Conservation (phyloP, 37 sponge, comb jelly and placozoan species). For the Dysidea cf. avara region DNA sequence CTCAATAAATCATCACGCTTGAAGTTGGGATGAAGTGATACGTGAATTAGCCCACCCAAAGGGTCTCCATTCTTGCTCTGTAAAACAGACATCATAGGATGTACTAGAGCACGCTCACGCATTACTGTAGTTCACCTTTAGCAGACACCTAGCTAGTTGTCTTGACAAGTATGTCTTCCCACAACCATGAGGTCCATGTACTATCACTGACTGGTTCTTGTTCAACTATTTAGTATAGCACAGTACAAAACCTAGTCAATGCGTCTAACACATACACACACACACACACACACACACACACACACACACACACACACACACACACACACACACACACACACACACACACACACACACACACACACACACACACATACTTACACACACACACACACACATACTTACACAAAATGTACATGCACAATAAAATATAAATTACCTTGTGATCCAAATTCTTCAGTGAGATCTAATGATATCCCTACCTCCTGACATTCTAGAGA, state of each 20-base stretch:
- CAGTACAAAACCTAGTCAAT: neutral
- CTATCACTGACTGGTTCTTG: conserved; percentile 48
- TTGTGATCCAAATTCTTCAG: neutral
- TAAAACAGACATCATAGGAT: neutral
- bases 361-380: neutral
- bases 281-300: neutral
- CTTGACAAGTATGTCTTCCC: conserved; percentile 63
- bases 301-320: neutral
- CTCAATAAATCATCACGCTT: conserved; percentile 67
- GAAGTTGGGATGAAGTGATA: conserved; percentile 55
- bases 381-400: too few species aligned
- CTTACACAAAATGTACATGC: neutral
- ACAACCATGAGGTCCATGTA: conserved; percentile 68
- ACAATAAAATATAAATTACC: neutral
- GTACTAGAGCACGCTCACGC: too few species aligned
- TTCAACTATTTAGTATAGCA: conserved; percentile 27
- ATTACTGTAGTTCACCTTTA: too few species aligned
- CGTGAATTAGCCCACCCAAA: conserved; percentile 35
- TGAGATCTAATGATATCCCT: neutral
- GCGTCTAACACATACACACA: neutral
- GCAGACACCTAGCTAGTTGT: conserved; percentile 50
- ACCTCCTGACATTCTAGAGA: conserved; percentile 26
- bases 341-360: neutral
- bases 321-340: conserved; percentile 1
- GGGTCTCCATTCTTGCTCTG: conserved; percentile 17